phyloP scores from a whole-genome alignment of 2,797 vertebrate genomes.

The Argya squamiceps region DNA sequence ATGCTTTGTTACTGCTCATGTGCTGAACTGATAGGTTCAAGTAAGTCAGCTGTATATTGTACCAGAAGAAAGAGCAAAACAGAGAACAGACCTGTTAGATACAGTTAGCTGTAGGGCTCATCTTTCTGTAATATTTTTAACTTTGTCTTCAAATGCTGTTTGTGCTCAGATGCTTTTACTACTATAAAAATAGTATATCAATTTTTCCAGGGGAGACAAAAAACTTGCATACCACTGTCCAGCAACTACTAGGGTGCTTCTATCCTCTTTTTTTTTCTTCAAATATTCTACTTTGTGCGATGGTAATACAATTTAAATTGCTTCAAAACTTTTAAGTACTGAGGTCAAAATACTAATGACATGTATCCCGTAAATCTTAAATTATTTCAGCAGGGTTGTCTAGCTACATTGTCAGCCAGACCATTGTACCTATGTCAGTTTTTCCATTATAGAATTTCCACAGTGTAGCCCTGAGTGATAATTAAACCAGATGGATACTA shows the following conservation, averaged over 20 bases:
- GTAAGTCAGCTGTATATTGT: not conserved
- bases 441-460: not conserved
- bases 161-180: not conserved
- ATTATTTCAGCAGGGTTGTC: not conserved
- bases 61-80: not conserved
- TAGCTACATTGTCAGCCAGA: not conserved
- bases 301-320: not conserved
- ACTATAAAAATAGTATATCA: not conserved
- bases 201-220: not conserved
- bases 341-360: not conserved
- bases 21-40: not conserved
- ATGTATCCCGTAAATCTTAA: not conserved
- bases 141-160: conserved; percentile 7
- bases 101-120: not conserved
- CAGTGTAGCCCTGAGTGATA: not conserved
- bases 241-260: not conserved
- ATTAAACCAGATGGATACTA: not conserved
- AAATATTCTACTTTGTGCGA: not conserved
- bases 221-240: not conserved
- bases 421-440: not conserved
- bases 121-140: not conserved
- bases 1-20: not conserved
- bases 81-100: not conserved
- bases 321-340: not conserved
- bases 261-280: not conserved